phyloP scores from a whole-genome alignment of 2,888 invertebrate species.

The Philaethria dido region DNA sequence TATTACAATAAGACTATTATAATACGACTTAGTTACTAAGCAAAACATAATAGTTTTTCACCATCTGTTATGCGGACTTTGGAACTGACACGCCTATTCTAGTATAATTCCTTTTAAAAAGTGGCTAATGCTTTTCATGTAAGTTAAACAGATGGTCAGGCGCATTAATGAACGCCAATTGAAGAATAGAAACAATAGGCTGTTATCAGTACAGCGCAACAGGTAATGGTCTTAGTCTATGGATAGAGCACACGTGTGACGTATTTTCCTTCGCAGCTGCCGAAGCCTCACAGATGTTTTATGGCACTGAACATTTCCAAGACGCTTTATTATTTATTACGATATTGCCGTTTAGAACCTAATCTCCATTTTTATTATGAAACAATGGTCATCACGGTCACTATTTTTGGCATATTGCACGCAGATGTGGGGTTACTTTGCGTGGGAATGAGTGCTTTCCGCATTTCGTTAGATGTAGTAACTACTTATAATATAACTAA shows the following conservation, averaged over 20 bases:
- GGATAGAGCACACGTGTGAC: conserved; percentile 75
- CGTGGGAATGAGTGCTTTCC: conserved; percentile 66
- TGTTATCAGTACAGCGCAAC: conserved; percentile 58
- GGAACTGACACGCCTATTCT: conserved; percentile 2
- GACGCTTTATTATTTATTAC: conserved; percentile 81
- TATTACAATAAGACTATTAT: neutral
- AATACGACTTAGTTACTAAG: neutral
- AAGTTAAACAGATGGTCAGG: conserved; percentile 58
- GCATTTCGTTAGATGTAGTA: conserved; percentile 22
- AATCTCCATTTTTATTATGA: conserved; percentile 80
- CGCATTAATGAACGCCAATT: conserved; percentile 49
- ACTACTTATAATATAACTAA: too few species aligned
- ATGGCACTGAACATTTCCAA: conserved; percentile 80
- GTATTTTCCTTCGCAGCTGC: conserved; percentile 81
- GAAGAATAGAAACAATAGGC: conserved; percentile 47
- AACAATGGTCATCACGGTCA: conserved; percentile 78
- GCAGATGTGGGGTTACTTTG: conserved; percentile 65
- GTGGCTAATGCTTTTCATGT: conserved; percentile 12
- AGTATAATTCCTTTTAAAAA: conserved; percentile 18
- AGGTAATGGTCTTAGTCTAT: conserved; percentile 66
- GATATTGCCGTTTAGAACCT: conserved; percentile 81
- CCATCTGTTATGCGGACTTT: conserved; percentile 1
- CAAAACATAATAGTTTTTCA: conserved; percentile 17
- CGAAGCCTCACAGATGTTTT: conserved; percentile 81
- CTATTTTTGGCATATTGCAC: conserved; percentile 76